Evolutionary conservation across 1,140 invertebrate species (phyloP).

Genomic region (Drosophila busckii): DNA sequence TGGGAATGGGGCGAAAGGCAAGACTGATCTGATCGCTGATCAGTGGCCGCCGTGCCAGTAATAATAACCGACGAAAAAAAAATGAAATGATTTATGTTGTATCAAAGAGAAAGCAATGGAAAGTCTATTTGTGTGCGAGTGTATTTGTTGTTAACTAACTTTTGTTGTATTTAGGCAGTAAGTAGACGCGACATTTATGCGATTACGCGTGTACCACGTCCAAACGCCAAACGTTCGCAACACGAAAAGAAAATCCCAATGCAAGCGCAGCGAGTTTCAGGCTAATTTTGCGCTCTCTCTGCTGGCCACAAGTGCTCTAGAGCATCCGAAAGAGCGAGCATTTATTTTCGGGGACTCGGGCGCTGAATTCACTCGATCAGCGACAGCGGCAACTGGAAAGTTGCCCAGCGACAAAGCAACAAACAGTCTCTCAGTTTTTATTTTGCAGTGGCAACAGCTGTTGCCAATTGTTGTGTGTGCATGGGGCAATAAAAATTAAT

Average conservation of each 20-base stretch:
- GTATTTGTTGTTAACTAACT: slow-evolving; percentile 55
- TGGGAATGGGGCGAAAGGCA: slow-evolving; percentile 14
- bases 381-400: slow-evolving; percentile 42
- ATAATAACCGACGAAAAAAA: slow-evolving; percentile 14
- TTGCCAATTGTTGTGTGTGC: slow-evolving; percentile 36
- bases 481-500: slow-evolving; percentile 57
- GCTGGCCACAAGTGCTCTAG: background rate
- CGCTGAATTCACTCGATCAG: slow-evolving; percentile 52
- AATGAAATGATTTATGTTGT: background rate
- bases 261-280: slow-evolving; percentile 26
- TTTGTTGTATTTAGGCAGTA: slow-evolving; percentile 34
- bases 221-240: slow-evolving; percentile 70
- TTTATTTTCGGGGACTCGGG: slow-evolving; percentile 47
- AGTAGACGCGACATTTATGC: slow-evolving; percentile 54
- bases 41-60: slow-evolving; percentile 37
- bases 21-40: slow-evolving; percentile 5
- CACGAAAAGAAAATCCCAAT: slow-evolving; percentile 60
- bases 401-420: slow-evolving; percentile 26
- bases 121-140: slow-evolving; percentile 9
- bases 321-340: background rate
- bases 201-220: slow-evolving; percentile 53
- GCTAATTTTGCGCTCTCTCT: slow-evolving; percentile 39
- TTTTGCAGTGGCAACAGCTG: slow-evolving; percentile 33
- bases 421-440: background rate
- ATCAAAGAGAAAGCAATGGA: background rate